Evolutionary conservation across 1,140 invertebrate genomes (phyloP).

Genomic region (Procambarus clarkii): DNA sequence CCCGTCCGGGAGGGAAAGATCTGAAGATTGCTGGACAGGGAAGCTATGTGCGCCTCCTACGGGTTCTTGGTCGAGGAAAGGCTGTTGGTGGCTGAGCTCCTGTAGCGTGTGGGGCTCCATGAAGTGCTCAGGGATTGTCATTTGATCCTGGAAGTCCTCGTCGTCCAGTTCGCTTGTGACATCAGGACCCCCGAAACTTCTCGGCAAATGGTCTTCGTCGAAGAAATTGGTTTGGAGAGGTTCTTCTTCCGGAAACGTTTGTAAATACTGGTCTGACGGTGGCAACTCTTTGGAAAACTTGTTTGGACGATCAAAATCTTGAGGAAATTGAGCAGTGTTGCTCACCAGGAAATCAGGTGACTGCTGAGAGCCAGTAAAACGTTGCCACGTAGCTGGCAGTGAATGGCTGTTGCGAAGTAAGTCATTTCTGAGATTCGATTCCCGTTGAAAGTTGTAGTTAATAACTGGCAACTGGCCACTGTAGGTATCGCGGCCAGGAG

Average conservation of each 20-base stretch:
- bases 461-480: background rate
- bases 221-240: slow-evolving; percentile 9
- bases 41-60: background rate
- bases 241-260: slow-evolving; percentile 10
- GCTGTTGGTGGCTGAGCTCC: slow-evolving; percentile 21
- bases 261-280: background rate
- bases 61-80: background rate
- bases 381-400: background rate
- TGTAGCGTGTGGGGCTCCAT: background rate
- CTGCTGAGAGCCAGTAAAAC: background rate
- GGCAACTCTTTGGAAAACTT: background rate
- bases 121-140: slow-evolving; percentile 19
- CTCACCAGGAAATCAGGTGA: background rate
- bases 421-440: no score
- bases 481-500: background rate
- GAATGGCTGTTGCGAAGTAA: background rate
- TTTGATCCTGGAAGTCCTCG: slow-evolving; percentile 32
- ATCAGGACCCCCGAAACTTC: background rate
- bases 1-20: background rate
- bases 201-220: background rate
- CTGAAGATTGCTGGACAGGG: background rate
- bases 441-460: background rate
- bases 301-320: background rate
- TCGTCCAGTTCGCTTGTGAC: background rate
- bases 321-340: background rate